These are phyloP conservation scores for Scatophagus argus DNA, from an alignment of 2,113 vertebrate genomes.

Conservation along the genomic window DNA sequence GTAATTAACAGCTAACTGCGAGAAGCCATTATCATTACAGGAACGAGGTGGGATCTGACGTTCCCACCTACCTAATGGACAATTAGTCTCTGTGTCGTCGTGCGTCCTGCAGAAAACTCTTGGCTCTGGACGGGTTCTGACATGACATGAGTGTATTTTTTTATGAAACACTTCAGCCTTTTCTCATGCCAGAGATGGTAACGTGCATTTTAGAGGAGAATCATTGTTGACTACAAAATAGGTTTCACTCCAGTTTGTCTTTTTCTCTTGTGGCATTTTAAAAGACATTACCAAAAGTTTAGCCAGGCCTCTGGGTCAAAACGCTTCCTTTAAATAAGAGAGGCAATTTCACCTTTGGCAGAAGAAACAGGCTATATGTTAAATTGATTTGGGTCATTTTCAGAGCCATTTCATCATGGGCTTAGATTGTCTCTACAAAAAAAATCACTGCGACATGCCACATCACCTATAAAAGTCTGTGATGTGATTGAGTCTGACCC, in stretches of 20 bases:
- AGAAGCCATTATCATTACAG: conserved; percentile 68
- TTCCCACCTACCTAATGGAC: conserved; percentile 67
- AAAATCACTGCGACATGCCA: neutral
- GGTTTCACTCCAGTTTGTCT: neutral
- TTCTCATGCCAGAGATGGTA: neutral
- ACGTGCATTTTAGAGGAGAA: neutral
- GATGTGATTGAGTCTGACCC: neutral
- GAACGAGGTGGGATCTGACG: conserved; percentile 63
- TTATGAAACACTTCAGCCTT: neutral
- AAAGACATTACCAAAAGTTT: neutral
- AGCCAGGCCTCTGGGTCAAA: neutral
- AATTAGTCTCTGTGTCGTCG: conserved; percentile 48
- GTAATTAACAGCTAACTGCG: conserved; percentile 71
- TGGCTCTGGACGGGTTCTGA: neutral
- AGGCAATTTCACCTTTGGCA: neutral
- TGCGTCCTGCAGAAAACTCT: conserved; percentile 34
- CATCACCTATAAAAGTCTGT: neutral
- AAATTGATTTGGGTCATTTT: neutral
- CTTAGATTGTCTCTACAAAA: neutral
- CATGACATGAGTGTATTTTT: neutral
- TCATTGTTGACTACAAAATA: conserved; percentile 1
- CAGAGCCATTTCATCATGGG: neutral
- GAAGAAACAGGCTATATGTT: neutral
- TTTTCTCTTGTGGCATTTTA: conserved; percentile 14
- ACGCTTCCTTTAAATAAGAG: neutral